Evolutionary conservation across 1,140 invertebrate species (phyloP), one percentile per base, ranked within the genome.

Genomic region (Aphis craccivora): DNA sequence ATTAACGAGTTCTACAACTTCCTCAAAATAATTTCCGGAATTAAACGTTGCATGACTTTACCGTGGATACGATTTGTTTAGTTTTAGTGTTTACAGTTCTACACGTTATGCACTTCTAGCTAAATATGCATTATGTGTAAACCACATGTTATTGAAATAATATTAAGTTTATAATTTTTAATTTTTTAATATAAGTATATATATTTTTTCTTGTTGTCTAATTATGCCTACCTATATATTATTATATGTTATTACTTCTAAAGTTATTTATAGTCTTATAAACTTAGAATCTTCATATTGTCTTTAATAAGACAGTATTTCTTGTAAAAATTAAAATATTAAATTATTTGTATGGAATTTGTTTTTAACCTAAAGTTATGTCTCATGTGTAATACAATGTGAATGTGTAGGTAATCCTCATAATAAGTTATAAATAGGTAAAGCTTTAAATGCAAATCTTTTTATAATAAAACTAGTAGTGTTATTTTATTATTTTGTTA

Each of bases 11-110:
- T 84, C 23, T 30, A 30, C 30, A 8, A 89, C 87, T 53, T 53
- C 87, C 87, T 89, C 48, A 37, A 55, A 37, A 48, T 40, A 3
- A 55, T 89, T 89, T 89, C 87, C 87, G 87, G 87, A 89, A 43
- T 76, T 76, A n/a, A 76, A n/a, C 30, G n/a, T n/a, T 76, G 14
- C n/a, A 76, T 2, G 30, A 76, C 60, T 76, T 76, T 48, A 48
- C 30, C 40, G 25, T 35, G 11, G 9, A 25, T 48, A 20, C 3
- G 18, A 43, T 25, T 40, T 37, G 37, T n/a, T 76, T 76, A 30
- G 14, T 67, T n/a, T 76, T 76, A 30, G 14, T 67, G 60, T 6
- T 4, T 67, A n/a, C n/a, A 76, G 60, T 67, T 11, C 30, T n/a
- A 67, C 60, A n/a, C 25, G 30, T 30, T 22, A 30, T 30, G 25